phyloP scores from a whole-genome alignment of 2,888 invertebrate genomes.

The Julus scanicus region DNA sequence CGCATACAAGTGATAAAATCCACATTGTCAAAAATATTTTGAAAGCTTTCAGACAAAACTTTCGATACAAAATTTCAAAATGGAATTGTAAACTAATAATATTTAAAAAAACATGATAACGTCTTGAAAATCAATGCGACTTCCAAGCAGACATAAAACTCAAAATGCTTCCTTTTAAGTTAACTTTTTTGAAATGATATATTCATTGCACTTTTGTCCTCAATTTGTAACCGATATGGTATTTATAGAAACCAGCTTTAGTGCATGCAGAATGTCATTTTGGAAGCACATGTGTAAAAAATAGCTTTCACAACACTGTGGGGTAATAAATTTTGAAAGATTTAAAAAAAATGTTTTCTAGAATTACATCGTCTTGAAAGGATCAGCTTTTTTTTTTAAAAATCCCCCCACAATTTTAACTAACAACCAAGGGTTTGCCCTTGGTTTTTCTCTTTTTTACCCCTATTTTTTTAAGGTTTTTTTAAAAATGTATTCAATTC shows the following conservation, averaged over 20 bases:
- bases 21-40: not conserved
- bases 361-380: not conserved
- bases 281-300: not conserved
- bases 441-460: no score
- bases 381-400: no score
- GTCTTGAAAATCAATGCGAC: no score
- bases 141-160: no score
- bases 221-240: constrained; percentile 2
- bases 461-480: no score
- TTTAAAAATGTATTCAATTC: no score
- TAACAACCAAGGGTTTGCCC: no score
- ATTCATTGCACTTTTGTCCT: not conserved
- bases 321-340: not conserved
- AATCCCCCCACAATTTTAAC: not conserved
- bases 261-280: not conserved
- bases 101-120: no score
- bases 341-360: not conserved
- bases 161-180: not conserved
- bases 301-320: not conserved
- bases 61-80: no score
- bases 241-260: not conserved
- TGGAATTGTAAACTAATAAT: no score
- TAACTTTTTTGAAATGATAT: not conserved
- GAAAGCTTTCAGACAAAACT: no score
- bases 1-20: not conserved